Conservation (phyloP, 2,113 vertebrate genomes). For the Gasterosteus nipponicus region DNA sequence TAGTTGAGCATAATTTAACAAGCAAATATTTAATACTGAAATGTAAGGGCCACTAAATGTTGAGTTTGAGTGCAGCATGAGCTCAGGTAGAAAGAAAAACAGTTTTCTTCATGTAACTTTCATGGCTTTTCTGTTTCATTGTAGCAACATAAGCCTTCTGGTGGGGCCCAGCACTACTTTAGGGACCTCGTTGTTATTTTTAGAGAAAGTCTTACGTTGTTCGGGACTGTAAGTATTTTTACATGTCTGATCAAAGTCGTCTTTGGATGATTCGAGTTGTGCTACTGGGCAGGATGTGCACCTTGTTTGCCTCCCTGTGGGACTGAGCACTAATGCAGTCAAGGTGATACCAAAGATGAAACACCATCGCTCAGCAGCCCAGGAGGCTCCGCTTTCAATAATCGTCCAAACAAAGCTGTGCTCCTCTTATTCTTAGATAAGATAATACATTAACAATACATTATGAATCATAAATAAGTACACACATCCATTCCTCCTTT, state of each 20-base stretch:
- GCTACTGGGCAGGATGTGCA: not conserved
- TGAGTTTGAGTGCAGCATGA: not conserved
- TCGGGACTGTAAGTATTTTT: constrained; percentile 24
- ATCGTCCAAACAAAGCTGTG: not conserved
- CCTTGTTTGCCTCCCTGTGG: constrained; percentile 10
- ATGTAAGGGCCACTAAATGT: constrained; percentile 11
- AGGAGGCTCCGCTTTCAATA: not conserved
- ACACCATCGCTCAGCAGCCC: constrained; percentile 19
- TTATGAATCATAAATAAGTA: constrained; percentile 8
- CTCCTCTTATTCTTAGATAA: not conserved
- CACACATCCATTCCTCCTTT: not conserved
- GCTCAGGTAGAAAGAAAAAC: constrained; percentile 17
- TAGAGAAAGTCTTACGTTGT: not conserved
- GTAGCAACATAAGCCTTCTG: constrained; percentile 20
- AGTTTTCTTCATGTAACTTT: constrained; percentile 30
- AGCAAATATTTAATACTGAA: constrained; percentile 5
- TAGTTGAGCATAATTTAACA: constrained; percentile 47
- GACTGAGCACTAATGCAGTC: not conserved
- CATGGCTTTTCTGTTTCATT: constrained; percentile 30
- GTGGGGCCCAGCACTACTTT: constrained; percentile 12
- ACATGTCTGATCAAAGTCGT: constrained; percentile 26
- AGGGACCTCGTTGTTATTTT: constrained; percentile 29
- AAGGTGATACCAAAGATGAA: constrained; percentile 25
- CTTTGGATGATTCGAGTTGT: not conserved
- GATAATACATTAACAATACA: constrained; percentile 3